Base-by-base conservation (phyloP, 1,140 invertebrate genomes). In the Nomia melanderi region DNA sequence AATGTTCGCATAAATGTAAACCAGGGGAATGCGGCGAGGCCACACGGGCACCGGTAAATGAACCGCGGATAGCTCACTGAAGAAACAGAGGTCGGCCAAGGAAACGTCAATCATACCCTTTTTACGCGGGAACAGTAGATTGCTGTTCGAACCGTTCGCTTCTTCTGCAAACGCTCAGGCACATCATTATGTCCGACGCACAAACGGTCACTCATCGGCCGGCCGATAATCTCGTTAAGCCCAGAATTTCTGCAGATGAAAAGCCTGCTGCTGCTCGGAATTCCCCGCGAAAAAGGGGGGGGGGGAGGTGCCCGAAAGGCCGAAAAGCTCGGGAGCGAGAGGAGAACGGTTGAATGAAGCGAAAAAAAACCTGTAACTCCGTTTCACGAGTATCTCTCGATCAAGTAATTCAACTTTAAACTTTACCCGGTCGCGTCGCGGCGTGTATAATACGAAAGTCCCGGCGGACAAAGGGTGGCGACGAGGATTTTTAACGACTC, bases 401-500 rank as follows among this genome's bases (percentile, higher is more conserved):
- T 74, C 62, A 17, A 74, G 33, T 41, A 25, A 74, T 57, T 66
- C 72, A 41, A 66, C 33, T 56, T 66, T 25, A 56, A 65, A 74
- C 53, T 74, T 65, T 33, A 12, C 2, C 25, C 50, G 47, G n/a
- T n/a, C n/a, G n/a, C n/a, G n/a, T n/a, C n/a, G n/a, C n/a, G n/a
- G 20, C 62, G n/a, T 50, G 57, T 65, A 65, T 54, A 56, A 65
- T 65, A 33, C 33, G 66, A 66, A 56, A 66, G 62, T 27, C 27
- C 39, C 5, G 27, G 47, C 41, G 17, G 47, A 2, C 20, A 27
- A 39, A 29, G 11, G 23, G 17, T 54, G 56, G 41, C 47, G 59
- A 56, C n/a, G 50, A 8, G n/a, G 33, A 56, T 74, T 54, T 73
- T 56, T 74, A 60, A 60, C 27, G 39, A 59, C 23, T 44, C 12